phyloP scores from a whole-genome alignment of 2,797 vertebrate species.

The Eulemur albifrons region DNA sequence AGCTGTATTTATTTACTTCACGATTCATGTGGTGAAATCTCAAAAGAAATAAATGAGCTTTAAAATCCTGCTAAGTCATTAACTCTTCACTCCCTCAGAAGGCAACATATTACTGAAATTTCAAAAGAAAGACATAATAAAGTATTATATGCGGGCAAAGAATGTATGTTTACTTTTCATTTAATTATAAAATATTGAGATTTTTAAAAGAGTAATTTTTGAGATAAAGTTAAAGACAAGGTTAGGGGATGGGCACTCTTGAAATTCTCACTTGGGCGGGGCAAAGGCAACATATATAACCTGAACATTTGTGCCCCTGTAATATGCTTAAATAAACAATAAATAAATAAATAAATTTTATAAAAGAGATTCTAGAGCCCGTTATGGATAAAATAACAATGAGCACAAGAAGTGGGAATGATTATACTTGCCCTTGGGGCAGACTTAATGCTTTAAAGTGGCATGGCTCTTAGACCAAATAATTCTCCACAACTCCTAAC shows the following conservation, averaged over 20 bases:
- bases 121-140: neutral
- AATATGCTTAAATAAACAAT: too few species aligned
- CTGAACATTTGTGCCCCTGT: too few species aligned
- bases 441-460: neutral
- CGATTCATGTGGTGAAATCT: neutral
- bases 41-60: neutral
- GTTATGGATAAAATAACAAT: neutral
- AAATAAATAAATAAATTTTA: neutral
- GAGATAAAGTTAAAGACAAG: neutral
- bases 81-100: neutral
- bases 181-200: neutral
- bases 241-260: neutral
- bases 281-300: too few species aligned
- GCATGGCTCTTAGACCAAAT: neutral
- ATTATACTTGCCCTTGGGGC: neutral
- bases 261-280: too few species aligned
- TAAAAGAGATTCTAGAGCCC: neutral
- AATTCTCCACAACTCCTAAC: neutral
- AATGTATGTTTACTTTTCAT: neutral
- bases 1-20: neutral
- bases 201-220: conserved; percentile 9
- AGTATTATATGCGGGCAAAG: neutral
- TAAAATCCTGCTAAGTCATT: neutral
- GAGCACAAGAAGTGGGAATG: neutral
- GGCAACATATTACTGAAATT: neutral